Evolutionary conservation across 1,140 invertebrate species (phyloP).

Genomic region (Nasonia longicornis): DNA sequence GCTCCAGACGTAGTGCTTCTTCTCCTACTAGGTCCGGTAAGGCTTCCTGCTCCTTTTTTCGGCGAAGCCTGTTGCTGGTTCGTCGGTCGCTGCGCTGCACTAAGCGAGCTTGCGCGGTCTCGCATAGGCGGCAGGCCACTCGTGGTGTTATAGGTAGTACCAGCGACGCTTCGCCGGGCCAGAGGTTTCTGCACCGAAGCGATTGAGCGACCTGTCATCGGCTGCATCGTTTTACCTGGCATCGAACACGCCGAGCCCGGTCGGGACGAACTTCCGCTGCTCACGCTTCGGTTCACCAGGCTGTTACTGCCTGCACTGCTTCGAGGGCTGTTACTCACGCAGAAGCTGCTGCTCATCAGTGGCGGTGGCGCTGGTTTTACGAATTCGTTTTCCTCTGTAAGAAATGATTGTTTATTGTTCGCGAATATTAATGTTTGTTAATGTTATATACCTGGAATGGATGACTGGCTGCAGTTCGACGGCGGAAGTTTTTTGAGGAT

Average conservation of each 20-base stretch:
- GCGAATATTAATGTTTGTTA: no score
- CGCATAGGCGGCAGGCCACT: not conserved
- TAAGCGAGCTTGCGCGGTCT: conserved; percentile 28
- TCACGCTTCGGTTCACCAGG: conserved; percentile 8
- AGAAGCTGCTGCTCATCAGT: conserved; percentile 38
- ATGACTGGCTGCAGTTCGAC: conserved; percentile 19
- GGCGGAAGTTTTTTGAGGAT: conserved; percentile 43
- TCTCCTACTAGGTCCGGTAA: not conserved
- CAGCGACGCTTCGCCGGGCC: not conserved
- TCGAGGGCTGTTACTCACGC: not conserved
- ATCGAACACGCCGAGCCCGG: conserved; percentile 29
- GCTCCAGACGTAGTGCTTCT: not conserved
- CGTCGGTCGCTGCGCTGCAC: not conserved
- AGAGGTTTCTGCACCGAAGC: not conserved
- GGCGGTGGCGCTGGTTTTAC: conserved; percentile 17
- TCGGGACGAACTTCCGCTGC: conserved; percentile 11
- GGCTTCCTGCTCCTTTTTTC: not conserved
- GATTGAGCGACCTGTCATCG: not conserved
- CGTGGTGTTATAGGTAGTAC: no score
- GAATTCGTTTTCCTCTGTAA: conserved; percentile 29
- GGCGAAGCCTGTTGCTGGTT: no score
- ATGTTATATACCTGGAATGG: conserved; percentile 20
- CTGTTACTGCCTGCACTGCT: not conserved
- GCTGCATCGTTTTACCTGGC: not conserved
- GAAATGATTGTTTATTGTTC: not conserved